Conservation (phyloP, 2,113 vertebrate genomes). For the Lagopus leucura region DNA sequence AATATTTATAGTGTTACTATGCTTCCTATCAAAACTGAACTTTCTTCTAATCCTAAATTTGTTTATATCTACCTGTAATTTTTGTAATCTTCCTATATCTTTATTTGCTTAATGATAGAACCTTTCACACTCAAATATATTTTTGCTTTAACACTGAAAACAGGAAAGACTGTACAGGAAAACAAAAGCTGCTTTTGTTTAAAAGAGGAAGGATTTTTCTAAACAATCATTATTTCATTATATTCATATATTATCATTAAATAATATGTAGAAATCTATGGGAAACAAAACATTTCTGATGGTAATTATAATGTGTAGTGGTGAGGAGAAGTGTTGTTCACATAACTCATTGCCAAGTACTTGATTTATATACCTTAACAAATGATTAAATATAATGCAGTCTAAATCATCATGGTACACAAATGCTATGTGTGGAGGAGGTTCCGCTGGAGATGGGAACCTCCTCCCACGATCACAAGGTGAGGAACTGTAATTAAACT, state of each 20-base stretch:
- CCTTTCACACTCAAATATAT: background rate
- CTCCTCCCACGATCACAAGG: background rate
- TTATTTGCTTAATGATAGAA: background rate
- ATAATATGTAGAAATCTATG: background rate
- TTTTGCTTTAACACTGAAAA: background rate
- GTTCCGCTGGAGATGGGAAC: background rate
- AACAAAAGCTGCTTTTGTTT: background rate
- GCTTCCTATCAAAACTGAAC: background rate
- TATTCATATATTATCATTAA: background rate
- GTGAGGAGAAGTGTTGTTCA: background rate
- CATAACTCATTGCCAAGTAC: background rate
- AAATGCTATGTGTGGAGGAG: background rate
- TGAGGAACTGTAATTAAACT: background rate
- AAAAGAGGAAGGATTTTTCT: background rate
- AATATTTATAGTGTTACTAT: background rate
- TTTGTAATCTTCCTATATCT: background rate
- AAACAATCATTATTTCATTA: background rate
- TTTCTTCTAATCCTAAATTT: background rate
- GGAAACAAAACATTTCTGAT: background rate
- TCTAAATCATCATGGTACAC: background rate
- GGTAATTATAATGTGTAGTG: background rate
- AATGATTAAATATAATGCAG: rapidly evolving
- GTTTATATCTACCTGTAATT: background rate
- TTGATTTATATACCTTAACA: background rate
- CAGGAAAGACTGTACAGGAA: background rate